These are phyloP conservation scores for Romanomermis culicivorax DNA, from an alignment of 2,888 invertebrate species.

Conservation along the genomic window DNA sequence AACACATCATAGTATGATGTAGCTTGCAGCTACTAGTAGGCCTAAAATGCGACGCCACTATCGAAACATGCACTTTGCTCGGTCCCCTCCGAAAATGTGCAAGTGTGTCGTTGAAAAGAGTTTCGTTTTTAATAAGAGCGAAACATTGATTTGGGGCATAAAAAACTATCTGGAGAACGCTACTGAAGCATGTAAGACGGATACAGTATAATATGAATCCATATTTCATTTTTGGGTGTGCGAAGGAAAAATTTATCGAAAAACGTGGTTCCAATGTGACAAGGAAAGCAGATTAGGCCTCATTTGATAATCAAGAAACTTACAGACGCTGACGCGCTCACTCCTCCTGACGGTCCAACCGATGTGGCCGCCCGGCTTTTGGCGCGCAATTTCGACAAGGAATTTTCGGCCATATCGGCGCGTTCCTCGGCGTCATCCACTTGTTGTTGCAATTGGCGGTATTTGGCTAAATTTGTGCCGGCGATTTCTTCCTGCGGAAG, in stretches of 20 bases:
- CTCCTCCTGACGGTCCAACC: not conserved
- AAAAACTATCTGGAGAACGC: no score
- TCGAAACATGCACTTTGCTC: no score
- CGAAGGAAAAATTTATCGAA: not conserved
- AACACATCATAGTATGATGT: no score
- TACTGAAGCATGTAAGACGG: no score
- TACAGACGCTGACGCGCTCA: not conserved
- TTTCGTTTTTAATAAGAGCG: no score
- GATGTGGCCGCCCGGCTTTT: conserved; percentile 11
- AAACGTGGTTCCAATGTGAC: not conserved
- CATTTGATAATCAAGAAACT: no score
- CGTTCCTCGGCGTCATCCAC: conserved; percentile 85
- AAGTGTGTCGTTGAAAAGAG: no score
- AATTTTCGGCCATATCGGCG: conserved; percentile 81
- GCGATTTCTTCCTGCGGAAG: conserved; percentile 69
- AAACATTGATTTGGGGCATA: no score
- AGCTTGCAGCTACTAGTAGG: no score
- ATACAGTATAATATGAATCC: not conserved
- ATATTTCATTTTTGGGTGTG: not conserved
- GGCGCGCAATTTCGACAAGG: conserved; percentile 82
- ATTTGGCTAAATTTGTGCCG: conserved; percentile 85
- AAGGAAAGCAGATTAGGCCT: no score
- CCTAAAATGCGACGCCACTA: no score
- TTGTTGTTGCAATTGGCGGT: conserved; percentile 55
- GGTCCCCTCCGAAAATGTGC: no score